Base-by-base conservation (phyloP, 2,888 invertebrate species). In the Scaptodrosophila latifasciaeformis region DNA sequence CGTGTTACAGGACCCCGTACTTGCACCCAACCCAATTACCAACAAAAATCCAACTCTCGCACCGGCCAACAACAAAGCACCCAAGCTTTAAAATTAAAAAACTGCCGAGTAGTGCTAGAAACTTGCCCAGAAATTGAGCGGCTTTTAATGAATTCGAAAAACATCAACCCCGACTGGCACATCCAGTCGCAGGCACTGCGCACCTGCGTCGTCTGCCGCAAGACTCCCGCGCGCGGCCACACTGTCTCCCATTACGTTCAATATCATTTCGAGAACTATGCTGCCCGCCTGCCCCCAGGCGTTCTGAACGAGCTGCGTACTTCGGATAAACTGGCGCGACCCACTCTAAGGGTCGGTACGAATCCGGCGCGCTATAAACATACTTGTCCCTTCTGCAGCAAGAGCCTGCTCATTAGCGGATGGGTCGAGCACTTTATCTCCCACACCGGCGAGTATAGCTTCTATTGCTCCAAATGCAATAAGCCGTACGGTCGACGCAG, bases 371-470 rank as follows among this genome's bases (percentile, higher is more conserved):
- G 44, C 4, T 78, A 64, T 51, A 61, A 63, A 15, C 65, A 77
- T 54, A 62, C 59, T 3, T 85, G 85, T 51, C 81, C 82, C 1
- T 86, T 86, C 40, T 86, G 87, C 50, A 35, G 54, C 7, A 69
- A 70, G 10, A 54, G 63, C 2, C 54, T 76, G 9, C 12, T 62
- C 0, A 56, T 56, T 0, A 12, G 31, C 1, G 29, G 55, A 10
- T 85, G 86, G 84, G 39, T 91, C 74, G 92, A 93, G 81, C 95
- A 95, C 75, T 88, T 93, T 34, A 90, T 90, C 17, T 88, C 86
- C 42, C 95, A 95, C 58, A 95, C 94, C 0, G 95, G 95, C 0
- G 95, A 95, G 85, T 92, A 91, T 67, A 88, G 91, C 49, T 91
- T 90, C 57, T 83, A 87, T 17, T 95, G 94, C 82, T 88, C 88